Evolutionary conservation across 1,140 invertebrate genomes (phyloP).

Genomic region (Rhizoglyphus robini): DNA sequence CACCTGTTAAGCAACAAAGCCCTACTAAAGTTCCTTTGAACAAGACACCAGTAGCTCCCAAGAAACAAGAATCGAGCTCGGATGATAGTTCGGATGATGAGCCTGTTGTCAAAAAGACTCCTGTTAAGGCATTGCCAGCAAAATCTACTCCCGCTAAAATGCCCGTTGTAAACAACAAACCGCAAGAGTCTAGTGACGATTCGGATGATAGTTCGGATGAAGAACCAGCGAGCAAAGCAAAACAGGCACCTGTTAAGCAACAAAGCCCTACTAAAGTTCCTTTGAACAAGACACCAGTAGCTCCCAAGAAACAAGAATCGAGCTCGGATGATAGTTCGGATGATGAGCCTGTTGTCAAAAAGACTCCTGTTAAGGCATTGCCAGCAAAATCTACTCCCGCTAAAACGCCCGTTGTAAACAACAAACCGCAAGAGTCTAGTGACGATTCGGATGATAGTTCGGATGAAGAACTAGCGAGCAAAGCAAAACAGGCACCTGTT

Average conservation of each 20-base stretch:
- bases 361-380: neutral
- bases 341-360: neutral
- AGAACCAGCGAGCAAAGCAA: conserved; percentile 5
- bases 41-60: neutral
- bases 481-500: neutral
- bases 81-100: neutral
- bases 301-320: neutral
- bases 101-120: neutral
- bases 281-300: neutral
- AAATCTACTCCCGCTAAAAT: neutral
- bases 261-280: neutral
- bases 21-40: neutral
- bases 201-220: conserved; percentile 17
- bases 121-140: neutral
- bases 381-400: neutral
- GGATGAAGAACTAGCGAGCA: neutral
- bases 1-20: neutral
- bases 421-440: conserved; percentile 4
- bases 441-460: conserved; percentile 5
- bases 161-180: too few relatives aligned
- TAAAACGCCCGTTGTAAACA: too few relatives aligned
- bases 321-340: conserved; percentile 2
- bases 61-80: neutral
- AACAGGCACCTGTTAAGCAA: neutral
- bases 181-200: conserved; percentile 2